A percentile compares a stretch with the other conserved stretches of the same genome.
Conservation (phyloP, 2,113 vertebrate species). For the Fulica atra region DNA sequence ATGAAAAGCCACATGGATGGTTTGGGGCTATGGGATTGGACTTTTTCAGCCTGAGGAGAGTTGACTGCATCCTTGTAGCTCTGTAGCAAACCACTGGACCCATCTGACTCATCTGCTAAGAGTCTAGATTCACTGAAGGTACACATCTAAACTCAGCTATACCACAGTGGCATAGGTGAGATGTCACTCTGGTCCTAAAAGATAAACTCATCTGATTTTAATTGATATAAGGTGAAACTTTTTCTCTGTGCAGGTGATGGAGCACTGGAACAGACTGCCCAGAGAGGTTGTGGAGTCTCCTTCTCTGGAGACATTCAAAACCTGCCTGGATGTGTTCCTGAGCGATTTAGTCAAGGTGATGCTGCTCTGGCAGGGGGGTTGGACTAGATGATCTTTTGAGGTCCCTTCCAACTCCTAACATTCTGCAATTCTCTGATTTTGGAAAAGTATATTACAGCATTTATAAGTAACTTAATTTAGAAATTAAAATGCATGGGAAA, state of each 20-base stretch:
- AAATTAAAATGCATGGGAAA: background rate
- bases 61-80: background rate
- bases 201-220: background rate
- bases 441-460: background rate
- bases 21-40: background rate
- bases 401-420: no score
- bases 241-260: no score
- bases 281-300: no score
- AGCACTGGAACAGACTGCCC: no score
- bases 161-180: background rate
- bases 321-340: no score
- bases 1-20: fast-evolving
- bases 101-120: background rate
- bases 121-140: background rate
- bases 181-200: background rate
- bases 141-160: background rate
- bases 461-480: background rate
- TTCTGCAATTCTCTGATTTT: background rate
- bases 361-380: no score
- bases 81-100: background rate
- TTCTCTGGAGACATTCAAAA: no score
- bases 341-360: no score
- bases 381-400: no score
- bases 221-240: no score
- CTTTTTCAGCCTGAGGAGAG: background rate